Evolutionary conservation across 2,888 invertebrate species (phyloP).

Genomic region (Xylota sylvarum): DNA sequence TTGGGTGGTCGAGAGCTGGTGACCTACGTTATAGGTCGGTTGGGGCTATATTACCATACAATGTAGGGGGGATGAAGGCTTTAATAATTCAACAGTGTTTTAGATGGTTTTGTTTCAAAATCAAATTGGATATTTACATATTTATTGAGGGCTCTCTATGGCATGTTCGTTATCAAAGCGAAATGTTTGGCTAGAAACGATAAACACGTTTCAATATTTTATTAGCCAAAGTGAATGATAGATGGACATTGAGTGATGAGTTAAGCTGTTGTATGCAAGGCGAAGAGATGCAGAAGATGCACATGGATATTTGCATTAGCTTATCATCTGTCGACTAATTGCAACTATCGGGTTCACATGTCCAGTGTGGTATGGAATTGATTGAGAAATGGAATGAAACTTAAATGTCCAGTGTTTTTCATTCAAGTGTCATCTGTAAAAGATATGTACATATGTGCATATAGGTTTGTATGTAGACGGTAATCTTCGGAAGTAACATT

Average conservation of each 20-base stretch:
- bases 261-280: not conserved
- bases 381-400: too few species aligned
- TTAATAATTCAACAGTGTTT: slow-evolving; percentile 73
- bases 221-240: slow-evolving; percentile 24
- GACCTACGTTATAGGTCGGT: slow-evolving; percentile 5
- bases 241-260: slow-evolving; percentile 31
- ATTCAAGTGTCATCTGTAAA: too few species aligned
- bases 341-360: too few species aligned
- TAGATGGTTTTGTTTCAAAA: slow-evolving; percentile 69
- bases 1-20: not conserved
- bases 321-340: too few species aligned
- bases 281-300: too few species aligned
- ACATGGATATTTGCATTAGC: too few species aligned
- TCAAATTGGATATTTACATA: slow-evolving; percentile 73
- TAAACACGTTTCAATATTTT: slow-evolving; percentile 72
- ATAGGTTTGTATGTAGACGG: too few species aligned
- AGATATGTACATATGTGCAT: too few species aligned
- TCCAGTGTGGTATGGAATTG: too few species aligned
- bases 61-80: not conserved
- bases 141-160: slow-evolving; percentile 55
- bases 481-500: too few species aligned
- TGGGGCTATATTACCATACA: not conserved
- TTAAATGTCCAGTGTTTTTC: too few species aligned
- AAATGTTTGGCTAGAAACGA: slow-evolving; percentile 59
- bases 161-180: slow-evolving; percentile 53